Percentiles rank a stretch among this genome's conserved stretches.
phyloP scores from a whole-genome alignment of 2,797 vertebrate species.

The Melanotaenia maccullochi region DNA sequence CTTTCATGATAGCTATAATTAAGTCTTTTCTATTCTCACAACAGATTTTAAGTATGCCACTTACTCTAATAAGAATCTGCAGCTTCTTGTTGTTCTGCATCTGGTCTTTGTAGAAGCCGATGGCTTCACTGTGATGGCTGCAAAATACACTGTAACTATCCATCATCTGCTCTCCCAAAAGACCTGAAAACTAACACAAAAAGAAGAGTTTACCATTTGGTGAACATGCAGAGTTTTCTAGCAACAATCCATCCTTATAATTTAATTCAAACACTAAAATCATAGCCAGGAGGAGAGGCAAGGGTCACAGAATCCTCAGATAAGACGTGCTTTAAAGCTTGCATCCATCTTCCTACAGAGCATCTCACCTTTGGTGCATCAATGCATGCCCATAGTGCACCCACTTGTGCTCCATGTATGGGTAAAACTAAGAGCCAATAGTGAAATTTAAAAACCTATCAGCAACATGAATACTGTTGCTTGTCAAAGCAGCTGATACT shows the following conservation, averaged over 20 bases:
- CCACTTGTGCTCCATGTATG: no score
- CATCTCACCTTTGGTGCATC: no score
- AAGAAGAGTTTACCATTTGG: neutral
- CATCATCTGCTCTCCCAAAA: constrained; percentile 84
- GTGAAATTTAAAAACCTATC: neutral
- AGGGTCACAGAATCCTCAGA: neutral
- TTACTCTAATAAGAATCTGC: constrained; percentile 89
- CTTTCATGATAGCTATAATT: no score
- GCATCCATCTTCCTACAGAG: no score
- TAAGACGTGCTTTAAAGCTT: no score
- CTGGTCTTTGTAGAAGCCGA: constrained; percentile 89
- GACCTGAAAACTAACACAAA: constrained; percentile 89
- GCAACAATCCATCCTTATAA: neutral
- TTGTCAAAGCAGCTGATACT: no score
- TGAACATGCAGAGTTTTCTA: neutral
- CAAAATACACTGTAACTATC: constrained; percentile 89
- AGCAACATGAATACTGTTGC: no score
- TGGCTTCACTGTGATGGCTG: constrained; percentile 85
- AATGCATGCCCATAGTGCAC: no score
- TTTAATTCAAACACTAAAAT: neutral
- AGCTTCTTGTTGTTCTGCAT: constrained; percentile 93
- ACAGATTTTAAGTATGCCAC: neutral
- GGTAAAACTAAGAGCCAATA: neutral
- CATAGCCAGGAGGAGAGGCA: neutral
- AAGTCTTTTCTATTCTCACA: neutral